A percentile compares a stretch with the other conserved stretches of the same genome.
These are phyloP conservation scores for Microplitis demolitor DNA, from an alignment of 1,140 invertebrate genomes.

Conservation along the genomic window DNA sequence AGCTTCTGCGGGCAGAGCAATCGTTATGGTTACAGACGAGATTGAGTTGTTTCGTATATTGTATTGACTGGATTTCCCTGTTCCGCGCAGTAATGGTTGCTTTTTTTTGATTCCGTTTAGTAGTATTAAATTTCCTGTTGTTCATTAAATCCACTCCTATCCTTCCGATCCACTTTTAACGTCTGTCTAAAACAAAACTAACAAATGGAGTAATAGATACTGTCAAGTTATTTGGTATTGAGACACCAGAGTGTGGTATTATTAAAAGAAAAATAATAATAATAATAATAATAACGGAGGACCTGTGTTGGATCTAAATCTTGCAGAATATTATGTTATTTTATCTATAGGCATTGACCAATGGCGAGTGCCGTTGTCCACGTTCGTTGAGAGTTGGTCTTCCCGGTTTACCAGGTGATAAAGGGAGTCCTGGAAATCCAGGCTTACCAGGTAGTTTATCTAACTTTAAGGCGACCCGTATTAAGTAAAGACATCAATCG, in stretches of 20 bases:
- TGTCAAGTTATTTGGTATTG: constrained; percentile 5
- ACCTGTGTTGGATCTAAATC: constrained; percentile 56
- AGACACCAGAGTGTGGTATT: constrained; percentile 8
- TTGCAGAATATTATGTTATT: constrained; percentile 48
- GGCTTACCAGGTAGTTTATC: constrained; percentile 55
- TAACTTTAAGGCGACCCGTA: not conserved
- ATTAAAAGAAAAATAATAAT: constrained; percentile 24
- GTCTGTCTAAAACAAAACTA: too few relatives aligned
- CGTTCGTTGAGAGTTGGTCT: constrained; percentile 53
- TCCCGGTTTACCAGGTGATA: constrained; percentile 59
- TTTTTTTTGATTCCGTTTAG: too few relatives aligned
- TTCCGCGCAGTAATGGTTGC: too few relatives aligned
- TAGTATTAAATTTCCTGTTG: too few relatives aligned
- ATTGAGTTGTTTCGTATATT: too few relatives aligned
- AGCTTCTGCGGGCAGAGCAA: too few relatives aligned
- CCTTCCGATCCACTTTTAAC: too few relatives aligned
- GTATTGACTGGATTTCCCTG: too few relatives aligned
- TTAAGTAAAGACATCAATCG: too few relatives aligned
- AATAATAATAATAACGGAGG: constrained; percentile 46
- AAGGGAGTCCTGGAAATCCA: constrained; percentile 56
- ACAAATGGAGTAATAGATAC: too few relatives aligned
- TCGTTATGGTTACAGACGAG: too few relatives aligned
- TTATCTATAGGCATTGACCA: constrained; percentile 56
- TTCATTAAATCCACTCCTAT: too few relatives aligned
- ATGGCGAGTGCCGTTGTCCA: constrained; percentile 56